Percentiles rank a stretch among this genome's conserved stretches.
Conservation (phyloP, 2,113 vertebrate genomes). For the Struthio camelus region DNA sequence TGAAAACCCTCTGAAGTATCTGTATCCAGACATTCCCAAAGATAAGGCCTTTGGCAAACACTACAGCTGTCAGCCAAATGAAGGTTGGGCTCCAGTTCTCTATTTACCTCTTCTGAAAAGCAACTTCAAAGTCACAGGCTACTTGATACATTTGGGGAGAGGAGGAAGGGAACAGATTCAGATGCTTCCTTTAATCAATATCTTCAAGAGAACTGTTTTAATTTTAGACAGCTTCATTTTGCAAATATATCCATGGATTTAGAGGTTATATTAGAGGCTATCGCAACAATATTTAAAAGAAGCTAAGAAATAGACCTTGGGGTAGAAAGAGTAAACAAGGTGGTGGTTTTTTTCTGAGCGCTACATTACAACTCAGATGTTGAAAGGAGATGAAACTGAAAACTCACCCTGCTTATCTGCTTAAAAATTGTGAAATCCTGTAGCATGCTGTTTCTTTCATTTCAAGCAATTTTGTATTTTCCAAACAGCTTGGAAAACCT, state of each 20-base stretch:
- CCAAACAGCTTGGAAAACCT: neutral
- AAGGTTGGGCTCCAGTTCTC: constrained; percentile 76
- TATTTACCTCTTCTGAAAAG: neutral
- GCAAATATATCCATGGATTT: neutral
- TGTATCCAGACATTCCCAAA: constrained; percentile 96
- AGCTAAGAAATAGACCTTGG: neutral
- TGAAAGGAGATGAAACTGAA: neutral
- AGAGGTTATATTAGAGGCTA: neutral
- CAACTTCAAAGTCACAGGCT: neutral
- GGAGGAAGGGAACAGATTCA: neutral
- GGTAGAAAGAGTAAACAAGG: neutral
- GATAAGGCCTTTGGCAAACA: constrained; percentile 94
- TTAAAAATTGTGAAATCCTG: neutral
- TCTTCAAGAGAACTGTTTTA: neutral
- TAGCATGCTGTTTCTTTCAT: neutral
- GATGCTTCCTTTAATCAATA: neutral
- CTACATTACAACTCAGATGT: neutral
- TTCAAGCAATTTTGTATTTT: neutral
- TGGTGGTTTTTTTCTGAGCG: neutral
- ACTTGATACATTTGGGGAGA: neutral
- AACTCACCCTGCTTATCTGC: neutral
- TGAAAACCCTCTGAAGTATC: constrained; percentile 94
- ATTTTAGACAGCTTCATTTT: neutral
- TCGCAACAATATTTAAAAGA: neutral
- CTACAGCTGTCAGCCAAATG: constrained; percentile 92